These are phyloP conservation scores for Myioborus melanocephalus DNA, from an alignment of 2,797 vertebrate genomes.

Conservation along the genomic window DNA sequence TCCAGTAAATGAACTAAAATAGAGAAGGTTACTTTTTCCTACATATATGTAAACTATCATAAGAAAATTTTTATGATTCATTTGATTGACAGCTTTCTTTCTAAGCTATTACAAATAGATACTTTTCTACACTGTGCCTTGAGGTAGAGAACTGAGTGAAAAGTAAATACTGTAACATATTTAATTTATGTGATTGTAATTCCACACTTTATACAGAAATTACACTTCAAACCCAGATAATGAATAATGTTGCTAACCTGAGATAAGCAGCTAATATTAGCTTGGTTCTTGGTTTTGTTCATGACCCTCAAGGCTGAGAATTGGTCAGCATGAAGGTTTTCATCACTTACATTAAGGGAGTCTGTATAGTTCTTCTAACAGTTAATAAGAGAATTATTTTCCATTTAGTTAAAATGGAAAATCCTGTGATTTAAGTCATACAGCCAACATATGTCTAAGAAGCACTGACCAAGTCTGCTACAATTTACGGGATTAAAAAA, in stretches of 20 bases:
- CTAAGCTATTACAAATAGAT: background rate
- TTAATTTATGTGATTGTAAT: background rate
- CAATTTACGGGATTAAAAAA: background rate
- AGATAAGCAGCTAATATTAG: background rate
- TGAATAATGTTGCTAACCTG: background rate
- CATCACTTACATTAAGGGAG: background rate
- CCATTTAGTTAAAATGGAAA: background rate
- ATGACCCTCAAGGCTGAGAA: background rate
- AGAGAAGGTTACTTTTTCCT: background rate
- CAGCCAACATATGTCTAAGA: background rate
- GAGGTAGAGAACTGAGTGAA: background rate
- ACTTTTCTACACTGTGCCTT: background rate
- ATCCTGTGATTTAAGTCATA: background rate
- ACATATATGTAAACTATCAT: background rate
- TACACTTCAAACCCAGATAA: background rate
- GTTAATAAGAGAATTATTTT: background rate
- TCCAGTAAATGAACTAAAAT: background rate
- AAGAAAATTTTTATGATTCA: background rate
- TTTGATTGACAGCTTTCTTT: background rate
- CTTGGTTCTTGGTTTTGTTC: background rate
- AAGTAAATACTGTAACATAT: background rate
- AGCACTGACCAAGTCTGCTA: background rate
- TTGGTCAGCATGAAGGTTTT: background rate
- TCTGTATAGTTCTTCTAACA: background rate
- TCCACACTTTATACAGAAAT: background rate